Percentiles rank a stretch among this genome's conserved stretches.
Evolutionary conservation across 2,888 invertebrate species (phyloP).

Genomic region (Elysia crispata): DNA sequence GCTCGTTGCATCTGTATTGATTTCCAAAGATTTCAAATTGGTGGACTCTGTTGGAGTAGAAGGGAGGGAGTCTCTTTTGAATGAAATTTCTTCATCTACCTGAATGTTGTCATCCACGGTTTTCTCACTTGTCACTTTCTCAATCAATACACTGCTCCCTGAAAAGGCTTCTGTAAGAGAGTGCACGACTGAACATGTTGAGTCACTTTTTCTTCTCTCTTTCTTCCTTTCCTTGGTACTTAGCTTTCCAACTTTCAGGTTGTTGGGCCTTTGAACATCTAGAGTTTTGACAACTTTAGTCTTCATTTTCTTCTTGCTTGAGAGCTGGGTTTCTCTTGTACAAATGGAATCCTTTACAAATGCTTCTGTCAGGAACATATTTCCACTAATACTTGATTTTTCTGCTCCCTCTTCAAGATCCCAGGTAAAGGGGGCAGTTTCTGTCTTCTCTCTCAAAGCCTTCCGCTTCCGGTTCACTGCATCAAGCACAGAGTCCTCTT

Average conservation of each 20-base stretch:
- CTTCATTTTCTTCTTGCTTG: neutral
- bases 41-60: neutral
- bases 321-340: neutral
- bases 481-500: slow-evolving; percentile 24
- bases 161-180: too few species aligned
- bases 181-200: neutral
- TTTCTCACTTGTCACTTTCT: neutral
- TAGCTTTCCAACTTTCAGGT: too few species aligned
- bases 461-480: slow-evolving; percentile 41
- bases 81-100: slow-evolving; percentile 43
- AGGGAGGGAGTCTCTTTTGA: slow-evolving; percentile 39
- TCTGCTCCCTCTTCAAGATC: slow-evolving; percentile 48
- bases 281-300: neutral
- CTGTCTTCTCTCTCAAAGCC: slow-evolving; percentile 49
- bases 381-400: neutral
- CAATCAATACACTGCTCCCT: neutral
- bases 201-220: neutral
- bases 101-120: slow-evolving; percentile 11
- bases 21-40: too few species aligned
- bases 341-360: neutral
- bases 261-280: neutral
- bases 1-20: too few species aligned
- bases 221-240: too few species aligned
- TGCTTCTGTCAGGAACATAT: neutral
- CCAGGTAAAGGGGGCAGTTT: slow-evolving; percentile 53